Evolutionary conservation across 2,888 invertebrate genomes (phyloP), one percentile per base, ranked within the genome.

Genomic region (Sipunculus nudus): DNA sequence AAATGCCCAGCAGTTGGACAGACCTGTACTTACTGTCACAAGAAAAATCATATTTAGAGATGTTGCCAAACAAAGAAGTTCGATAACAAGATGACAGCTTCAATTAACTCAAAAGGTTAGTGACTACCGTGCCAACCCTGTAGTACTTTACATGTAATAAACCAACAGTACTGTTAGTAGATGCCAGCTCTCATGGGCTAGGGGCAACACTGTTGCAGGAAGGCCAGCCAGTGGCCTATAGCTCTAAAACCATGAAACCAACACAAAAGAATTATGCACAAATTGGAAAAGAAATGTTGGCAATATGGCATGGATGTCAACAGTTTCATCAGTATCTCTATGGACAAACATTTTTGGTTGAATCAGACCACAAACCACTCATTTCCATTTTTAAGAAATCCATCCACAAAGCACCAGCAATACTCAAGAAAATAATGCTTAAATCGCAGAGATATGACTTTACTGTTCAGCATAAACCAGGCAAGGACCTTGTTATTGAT

Each of bases 281-380:
- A 43, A 58, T 58, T 23, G 58, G 57, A 32, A 58, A 58, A 31
- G 58, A 58, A 26, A 16, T 55, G 2, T 48, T 59, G 5, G 50
- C 58, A 2, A 55, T 58, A 21, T 3, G 39, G 39, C 25, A 25
- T 40, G 53, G 52, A 8, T 23, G 10, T 26, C 28, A 19, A n/a
- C 53, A 56, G 31, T 57, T 57, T 28, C 53, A 57, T n/a, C 26
- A 21, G 16, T 56, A 56, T 21, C 26, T 56, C 13, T 54, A 56
- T 50, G 58, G 53, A 13, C 13, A n/a, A n/a, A 8, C n/a, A n/a
- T 23, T 46, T 4, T 16, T 8, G 26, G 46, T 46, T 4, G 25
- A 46, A 5, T 26, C 25, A 8, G 46, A 46, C 25, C 46, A 46
- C 46, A 46, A 46, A n/a, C 46, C 25, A 5, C 25, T 46, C 3